These are phyloP conservation scores for Papilio gigon DNA, from an alignment of 2,888 invertebrate genomes.

Conservation along the genomic window DNA sequence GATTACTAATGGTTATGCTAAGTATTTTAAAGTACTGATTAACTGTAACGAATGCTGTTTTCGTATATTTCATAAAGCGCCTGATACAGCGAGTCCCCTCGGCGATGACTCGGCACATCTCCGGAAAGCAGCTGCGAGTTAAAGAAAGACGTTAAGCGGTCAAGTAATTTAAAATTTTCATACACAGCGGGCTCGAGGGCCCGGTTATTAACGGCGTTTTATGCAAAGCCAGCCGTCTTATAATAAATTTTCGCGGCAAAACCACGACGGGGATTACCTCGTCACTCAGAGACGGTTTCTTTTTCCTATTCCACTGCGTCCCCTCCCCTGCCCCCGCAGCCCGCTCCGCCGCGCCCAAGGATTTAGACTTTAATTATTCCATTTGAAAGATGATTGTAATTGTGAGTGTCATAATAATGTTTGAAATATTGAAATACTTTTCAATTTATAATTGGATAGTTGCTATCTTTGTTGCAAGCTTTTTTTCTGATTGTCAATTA, in stretches of 20 bases:
- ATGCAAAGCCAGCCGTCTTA: conserved; percentile 62
- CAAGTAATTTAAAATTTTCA: conserved; percentile 46
- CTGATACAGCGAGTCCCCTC: not conserved
- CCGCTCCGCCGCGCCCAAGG: conserved; percentile 57
- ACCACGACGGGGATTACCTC: conserved; percentile 61
- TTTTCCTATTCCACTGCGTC: conserved; percentile 69
- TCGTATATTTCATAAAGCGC: not conserved
- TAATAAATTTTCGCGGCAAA: conserved; percentile 64
- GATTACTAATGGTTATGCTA: too few species aligned
- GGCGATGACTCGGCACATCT: conserved; percentile 1
- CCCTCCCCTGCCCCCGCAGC: conserved; percentile 45
- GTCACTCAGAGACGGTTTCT: conserved; percentile 62
- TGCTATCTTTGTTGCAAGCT: not conserved
- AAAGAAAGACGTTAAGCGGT: conserved; percentile 42
- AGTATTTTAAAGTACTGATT: too few species aligned
- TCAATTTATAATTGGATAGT: conserved; percentile 9
- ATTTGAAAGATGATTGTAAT: conserved; percentile 29
- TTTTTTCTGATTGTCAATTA: not conserved
- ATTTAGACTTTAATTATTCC: conserved; percentile 60
- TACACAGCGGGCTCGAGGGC: conserved; percentile 44
- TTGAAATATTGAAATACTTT: conserved; percentile 17
- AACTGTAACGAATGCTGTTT: too few species aligned
- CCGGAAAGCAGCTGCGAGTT: conserved; percentile 10
- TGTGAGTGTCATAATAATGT: conserved; percentile 28
- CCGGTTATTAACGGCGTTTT: conserved; percentile 59